phyloP scores from a whole-genome alignment of 2,888 invertebrate genomes.

The Salticus scenicus region DNA sequence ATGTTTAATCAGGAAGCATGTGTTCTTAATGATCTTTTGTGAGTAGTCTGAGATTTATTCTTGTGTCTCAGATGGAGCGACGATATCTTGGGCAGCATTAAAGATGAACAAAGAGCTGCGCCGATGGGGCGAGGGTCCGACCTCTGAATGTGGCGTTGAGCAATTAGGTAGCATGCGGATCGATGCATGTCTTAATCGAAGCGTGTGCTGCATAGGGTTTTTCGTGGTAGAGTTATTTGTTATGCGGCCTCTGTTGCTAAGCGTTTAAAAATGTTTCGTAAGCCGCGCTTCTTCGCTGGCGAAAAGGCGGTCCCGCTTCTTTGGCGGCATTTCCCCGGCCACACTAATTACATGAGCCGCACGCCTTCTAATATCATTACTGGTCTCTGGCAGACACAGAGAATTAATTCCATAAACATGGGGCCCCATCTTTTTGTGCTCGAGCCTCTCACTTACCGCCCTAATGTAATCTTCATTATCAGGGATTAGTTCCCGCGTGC shows the following conservation, averaged over 20 bases:
- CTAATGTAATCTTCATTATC: slow-evolving; percentile 71
- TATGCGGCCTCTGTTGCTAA: slow-evolving; percentile 23
- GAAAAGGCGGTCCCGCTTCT: slow-evolving; percentile 52
- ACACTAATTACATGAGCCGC: slow-evolving; percentile 67
- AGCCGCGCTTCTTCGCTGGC: slow-evolving; percentile 4
- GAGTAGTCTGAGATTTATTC: too few species aligned
- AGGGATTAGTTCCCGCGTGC: slow-evolving; percentile 63
- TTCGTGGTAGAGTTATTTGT: slow-evolving; percentile 15
- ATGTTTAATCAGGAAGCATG: background rate
- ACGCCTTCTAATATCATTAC: slow-evolving; percentile 70
- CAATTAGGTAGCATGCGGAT: background rate
- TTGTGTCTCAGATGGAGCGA: too few species aligned
- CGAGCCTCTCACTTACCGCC: slow-evolving; percentile 63
- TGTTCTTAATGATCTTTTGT: background rate
- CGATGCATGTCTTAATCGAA: slow-evolving; percentile 13
- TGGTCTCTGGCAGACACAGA: slow-evolving; percentile 45
- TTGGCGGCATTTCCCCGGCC: slow-evolving; percentile 41
- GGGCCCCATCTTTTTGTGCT: slow-evolving; percentile 55
- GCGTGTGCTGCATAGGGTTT: background rate
- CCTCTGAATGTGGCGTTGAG: background rate
- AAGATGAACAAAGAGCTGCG: background rate
- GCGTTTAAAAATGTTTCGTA: slow-evolving; percentile 29
- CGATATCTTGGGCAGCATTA: background rate
- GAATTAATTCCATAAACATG: slow-evolving; percentile 70
- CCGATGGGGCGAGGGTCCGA: background rate